phyloP scores from a whole-genome alignment of 2,797 vertebrate genomes.

The Taeniopygia guttata region DNA sequence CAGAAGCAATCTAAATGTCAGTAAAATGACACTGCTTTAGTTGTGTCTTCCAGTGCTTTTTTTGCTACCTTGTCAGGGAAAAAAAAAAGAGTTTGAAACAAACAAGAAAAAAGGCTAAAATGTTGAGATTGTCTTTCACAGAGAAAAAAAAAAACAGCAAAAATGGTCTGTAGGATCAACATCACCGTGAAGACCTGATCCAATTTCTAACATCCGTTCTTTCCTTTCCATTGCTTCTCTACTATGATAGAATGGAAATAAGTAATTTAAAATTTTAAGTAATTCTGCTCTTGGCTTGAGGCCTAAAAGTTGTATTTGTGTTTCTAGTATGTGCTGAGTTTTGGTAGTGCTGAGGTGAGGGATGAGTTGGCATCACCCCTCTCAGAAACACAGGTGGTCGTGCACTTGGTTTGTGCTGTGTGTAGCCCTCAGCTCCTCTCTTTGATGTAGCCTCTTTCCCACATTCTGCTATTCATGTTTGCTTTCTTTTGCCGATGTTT shows the following conservation, averaged over 20 bases:
- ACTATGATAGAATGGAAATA: background rate
- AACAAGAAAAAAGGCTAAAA: background rate
- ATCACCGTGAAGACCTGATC: background rate
- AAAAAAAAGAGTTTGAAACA: background rate
- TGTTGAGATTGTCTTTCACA: background rate
- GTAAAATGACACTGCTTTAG: background rate
- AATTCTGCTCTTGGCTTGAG: background rate
- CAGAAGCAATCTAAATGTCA: background rate
- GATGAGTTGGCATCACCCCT: background rate
- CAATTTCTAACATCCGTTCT: background rate
- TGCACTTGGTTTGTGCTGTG: fast-evolving
- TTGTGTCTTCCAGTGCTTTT: background rate
- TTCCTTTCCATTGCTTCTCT: background rate
- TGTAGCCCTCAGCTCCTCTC: background rate
- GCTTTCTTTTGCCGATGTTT: slow-evolving; percentile 25
- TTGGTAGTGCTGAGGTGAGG: background rate
- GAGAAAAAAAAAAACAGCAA: background rate
- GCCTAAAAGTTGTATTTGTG: background rate
- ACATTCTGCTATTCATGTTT: slow-evolving; percentile 6
- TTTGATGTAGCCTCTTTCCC: slow-evolving; percentile 19
- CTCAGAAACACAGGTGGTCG: background rate
- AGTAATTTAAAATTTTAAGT: background rate
- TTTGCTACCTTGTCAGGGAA: background rate
- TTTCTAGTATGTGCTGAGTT: background rate
- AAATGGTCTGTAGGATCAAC: background rate